Conservation (phyloP, 2,797 vertebrate species). For the Masticophis lateralis region DNA sequence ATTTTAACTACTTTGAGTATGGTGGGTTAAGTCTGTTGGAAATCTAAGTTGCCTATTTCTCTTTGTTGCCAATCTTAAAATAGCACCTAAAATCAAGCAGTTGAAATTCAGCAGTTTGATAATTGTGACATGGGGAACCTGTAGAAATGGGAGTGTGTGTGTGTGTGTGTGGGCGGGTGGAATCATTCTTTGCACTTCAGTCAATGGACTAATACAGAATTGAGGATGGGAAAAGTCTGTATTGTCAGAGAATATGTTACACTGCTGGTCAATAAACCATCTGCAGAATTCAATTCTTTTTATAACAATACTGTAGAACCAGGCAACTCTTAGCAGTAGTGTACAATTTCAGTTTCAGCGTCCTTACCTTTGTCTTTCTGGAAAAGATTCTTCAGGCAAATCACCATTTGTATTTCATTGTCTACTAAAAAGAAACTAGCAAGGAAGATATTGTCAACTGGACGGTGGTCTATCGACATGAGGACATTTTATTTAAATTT, state of each 20-base stretch:
- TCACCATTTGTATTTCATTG: slow-evolving; percentile 60
- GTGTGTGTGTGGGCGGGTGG: not conserved
- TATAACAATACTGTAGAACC: slow-evolving; percentile 56
- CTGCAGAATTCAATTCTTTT: slow-evolving; percentile 43
- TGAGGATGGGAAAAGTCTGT: slow-evolving; percentile 48
- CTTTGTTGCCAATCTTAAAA: not conserved
- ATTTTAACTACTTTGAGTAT: not conserved
- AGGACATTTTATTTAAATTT: slow-evolving; percentile 46
- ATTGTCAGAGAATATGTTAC: slow-evolving; percentile 42
- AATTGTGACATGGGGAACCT: not conserved
- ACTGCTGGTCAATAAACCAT: slow-evolving; percentile 62
- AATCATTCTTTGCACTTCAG: not conserved
- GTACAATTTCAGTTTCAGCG: slow-evolving; percentile 65
- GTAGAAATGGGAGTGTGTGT: slow-evolving; percentile 10
- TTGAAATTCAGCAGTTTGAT: not conserved
- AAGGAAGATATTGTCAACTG: slow-evolving; percentile 54
- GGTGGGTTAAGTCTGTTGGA: not conserved
- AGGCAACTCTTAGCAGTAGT: slow-evolving; percentile 50
- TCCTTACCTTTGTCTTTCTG: slow-evolving; percentile 59
- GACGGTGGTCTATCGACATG: slow-evolving; percentile 45
- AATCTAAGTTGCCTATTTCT: not conserved
- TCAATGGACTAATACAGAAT: slow-evolving; percentile 1
- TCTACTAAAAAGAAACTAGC: slow-evolving; percentile 50
- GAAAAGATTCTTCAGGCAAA: slow-evolving; percentile 53
- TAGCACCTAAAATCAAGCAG: not conserved